These are phyloP conservation scores for Blomia tropicalis DNA, from an alignment of 2,888 invertebrate species.

Conservation along the genomic window DNA sequence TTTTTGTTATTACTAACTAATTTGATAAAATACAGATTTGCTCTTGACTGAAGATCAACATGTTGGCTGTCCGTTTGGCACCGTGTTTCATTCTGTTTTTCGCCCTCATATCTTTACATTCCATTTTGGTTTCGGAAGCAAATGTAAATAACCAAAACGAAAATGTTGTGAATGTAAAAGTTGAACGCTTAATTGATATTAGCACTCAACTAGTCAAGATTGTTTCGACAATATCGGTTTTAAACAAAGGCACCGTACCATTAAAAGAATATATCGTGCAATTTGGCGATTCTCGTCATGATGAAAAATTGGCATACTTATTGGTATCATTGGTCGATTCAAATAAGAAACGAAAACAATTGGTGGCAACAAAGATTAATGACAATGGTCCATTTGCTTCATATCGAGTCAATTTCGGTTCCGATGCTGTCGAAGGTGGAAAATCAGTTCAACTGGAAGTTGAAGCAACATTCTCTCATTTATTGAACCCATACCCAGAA, in stretches of 20 bases:
- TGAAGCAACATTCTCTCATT: constrained; percentile 58
- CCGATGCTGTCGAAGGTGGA: constrained; percentile 22
- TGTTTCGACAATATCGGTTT: constrained; percentile 56
- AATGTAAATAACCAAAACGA: background rate
- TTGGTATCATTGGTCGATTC: constrained; percentile 1
- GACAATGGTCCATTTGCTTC: constrained; percentile 10
- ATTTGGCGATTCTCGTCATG: constrained; percentile 33
- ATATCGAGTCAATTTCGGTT: constrained; percentile 16
- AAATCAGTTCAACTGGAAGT: constrained; percentile 38
- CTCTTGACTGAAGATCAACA: no score
- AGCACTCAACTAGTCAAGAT: constrained; percentile 76
- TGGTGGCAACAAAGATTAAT: background rate
- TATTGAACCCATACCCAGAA: constrained; percentile 64
- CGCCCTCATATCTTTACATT: background rate
- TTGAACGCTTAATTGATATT: constrained; percentile 69
- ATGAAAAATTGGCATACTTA: constrained; percentile 35
- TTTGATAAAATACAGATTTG: no score
- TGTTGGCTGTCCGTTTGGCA: no score
- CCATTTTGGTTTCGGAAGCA: background rate
- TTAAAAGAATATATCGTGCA: constrained; percentile 54
- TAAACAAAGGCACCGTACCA: constrained; percentile 56
- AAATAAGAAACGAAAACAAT: background rate
- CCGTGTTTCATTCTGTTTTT: no score
- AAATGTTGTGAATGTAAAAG: constrained; percentile 44
- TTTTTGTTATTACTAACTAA: no score